Evolutionary conservation across 2,113 vertebrate genomes (phyloP).

Genomic region (Cyphomyrus discorhynchus): DNA sequence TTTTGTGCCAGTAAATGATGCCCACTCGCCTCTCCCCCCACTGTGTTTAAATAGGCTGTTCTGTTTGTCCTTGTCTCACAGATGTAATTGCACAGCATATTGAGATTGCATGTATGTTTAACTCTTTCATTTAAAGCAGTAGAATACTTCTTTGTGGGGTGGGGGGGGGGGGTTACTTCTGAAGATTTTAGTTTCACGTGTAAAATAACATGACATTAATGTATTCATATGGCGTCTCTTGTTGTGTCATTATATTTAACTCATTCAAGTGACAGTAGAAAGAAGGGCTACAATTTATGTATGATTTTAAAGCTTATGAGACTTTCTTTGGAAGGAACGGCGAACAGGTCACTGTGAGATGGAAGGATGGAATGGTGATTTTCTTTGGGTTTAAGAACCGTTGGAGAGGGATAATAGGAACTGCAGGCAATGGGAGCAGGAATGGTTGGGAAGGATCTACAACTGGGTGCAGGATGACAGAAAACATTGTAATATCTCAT

Average conservation of each 20-base stretch:
- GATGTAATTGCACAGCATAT: background rate
- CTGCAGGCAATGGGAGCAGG: background rate
- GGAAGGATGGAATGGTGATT: background rate
- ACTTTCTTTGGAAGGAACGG: background rate
- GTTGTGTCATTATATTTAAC: background rate
- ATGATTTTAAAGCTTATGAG: background rate
- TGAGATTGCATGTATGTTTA: background rate
- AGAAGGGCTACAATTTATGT: background rate
- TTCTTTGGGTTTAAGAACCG: background rate
- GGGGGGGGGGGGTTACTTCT: background rate
- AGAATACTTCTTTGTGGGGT: background rate
- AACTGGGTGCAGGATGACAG: background rate
- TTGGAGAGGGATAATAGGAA: background rate
- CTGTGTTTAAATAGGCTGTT: slow-evolving; percentile 34
- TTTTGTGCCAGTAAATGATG: slow-evolving; percentile 61
- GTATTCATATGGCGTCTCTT: background rate
- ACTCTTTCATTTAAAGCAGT: background rate
- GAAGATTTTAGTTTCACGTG: background rate
- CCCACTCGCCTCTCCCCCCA: slow-evolving; percentile 27
- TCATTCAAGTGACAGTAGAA: background rate
- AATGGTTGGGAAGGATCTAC: background rate
- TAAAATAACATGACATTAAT: background rate
- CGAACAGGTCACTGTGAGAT: background rate
- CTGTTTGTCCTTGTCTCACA: slow-evolving; percentile 5
- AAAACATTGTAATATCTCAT: background rate